These are phyloP conservation scores for Echinops telfairi DNA, from an alignment of 2,113 vertebrate species.

Conservation along the genomic window DNA sequence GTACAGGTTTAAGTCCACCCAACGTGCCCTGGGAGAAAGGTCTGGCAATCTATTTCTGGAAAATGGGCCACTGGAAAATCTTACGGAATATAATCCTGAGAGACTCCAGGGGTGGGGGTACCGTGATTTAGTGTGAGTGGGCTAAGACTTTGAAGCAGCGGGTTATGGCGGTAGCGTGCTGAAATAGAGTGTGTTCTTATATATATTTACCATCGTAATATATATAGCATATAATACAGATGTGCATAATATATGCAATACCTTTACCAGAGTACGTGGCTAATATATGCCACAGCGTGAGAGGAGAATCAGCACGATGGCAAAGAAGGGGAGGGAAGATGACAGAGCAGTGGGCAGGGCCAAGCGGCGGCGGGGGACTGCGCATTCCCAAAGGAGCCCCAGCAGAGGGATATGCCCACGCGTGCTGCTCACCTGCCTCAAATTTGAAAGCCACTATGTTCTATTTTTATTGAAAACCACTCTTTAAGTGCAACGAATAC, in stretches of 20 bases:
- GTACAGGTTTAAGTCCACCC: background rate
- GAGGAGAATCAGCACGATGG: background rate
- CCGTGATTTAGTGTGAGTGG: background rate
- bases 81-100: background rate
- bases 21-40: background rate
- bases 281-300: too few relatives aligned
- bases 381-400: background rate
- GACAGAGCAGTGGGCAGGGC: too few relatives aligned
- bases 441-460: background rate
- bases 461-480: slow-evolving; percentile 9
- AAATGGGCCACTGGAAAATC: background rate
- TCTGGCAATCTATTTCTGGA: background rate
- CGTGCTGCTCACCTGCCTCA: background rate
- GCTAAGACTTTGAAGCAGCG: too few relatives aligned
- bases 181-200: too few relatives aligned
- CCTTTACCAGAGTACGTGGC: too few relatives aligned
- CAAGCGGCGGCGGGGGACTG: too few relatives aligned
- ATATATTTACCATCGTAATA: too few relatives aligned
- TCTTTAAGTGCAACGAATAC: slow-evolving; percentile 33
- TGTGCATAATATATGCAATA: too few relatives aligned
- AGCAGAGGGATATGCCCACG: background rate
- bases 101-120: background rate
- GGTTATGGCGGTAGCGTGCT: too few relatives aligned
- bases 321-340: background rate
- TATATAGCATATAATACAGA: too few relatives aligned